Evolutionary conservation across 2,113 vertebrate species (phyloP).

Genomic region (Spea multiplicata): DNA sequence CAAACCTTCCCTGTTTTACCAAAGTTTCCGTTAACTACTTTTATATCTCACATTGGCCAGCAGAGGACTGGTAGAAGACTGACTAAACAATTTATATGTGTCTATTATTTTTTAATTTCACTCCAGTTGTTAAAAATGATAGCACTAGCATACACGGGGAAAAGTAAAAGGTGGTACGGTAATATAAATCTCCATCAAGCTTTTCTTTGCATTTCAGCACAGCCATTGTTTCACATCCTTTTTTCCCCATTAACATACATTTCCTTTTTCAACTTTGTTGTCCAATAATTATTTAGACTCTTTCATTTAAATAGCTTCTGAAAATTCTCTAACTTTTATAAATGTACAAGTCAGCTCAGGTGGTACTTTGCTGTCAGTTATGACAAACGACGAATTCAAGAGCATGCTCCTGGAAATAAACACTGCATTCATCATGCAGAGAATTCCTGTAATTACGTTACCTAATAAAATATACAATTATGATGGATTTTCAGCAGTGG

Average conservation of each 20-base stretch:
- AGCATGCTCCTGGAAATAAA: conserved; percentile 54
- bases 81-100: too few species aligned
- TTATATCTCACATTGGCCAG: too few species aligned
- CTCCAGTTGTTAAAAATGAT: too few species aligned
- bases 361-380: conserved; percentile 52
- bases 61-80: too few species aligned
- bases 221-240: conserved; percentile 11
- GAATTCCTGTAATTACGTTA: conserved; percentile 57
- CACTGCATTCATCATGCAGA: conserved; percentile 49
- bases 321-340: conserved; percentile 51
- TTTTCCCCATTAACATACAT: conserved; percentile 1
- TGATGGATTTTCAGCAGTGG: conserved; percentile 41
- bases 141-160: too few species aligned
- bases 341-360: conserved; percentile 51
- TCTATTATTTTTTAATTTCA: too few species aligned
- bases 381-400: conserved; percentile 56
- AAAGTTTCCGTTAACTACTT: too few species aligned
- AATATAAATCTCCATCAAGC: too few species aligned
- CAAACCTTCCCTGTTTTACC: too few species aligned
- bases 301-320: conserved; percentile 32
- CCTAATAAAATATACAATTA: conserved; percentile 51
- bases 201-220: not conserved
- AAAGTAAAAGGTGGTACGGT: too few species aligned
- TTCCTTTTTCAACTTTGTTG: conserved; percentile 25
- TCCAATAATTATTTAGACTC: conserved; percentile 38